A percentile compares a stretch with the other conserved stretches of the same genome.
Conservation (phyloP, 1,140 invertebrate species). For the Galleria mellonella region DNA sequence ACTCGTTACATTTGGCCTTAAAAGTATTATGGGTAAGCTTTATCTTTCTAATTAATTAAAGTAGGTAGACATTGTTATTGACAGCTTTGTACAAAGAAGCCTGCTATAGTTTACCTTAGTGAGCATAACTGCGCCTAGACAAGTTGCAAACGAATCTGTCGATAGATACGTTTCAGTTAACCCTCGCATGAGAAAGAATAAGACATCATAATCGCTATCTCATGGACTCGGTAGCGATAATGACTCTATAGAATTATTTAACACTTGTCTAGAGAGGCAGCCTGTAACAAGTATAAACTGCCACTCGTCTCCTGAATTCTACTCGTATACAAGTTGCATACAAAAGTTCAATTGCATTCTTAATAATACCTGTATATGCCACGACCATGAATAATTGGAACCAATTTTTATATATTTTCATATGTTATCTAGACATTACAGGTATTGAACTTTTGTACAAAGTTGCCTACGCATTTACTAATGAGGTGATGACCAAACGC, state of each 20-base stretch:
- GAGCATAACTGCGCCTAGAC: too few relatives aligned
- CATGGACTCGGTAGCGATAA: too few relatives aligned
- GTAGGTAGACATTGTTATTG: slow-evolving; percentile 16
- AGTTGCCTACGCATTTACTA: slow-evolving; percentile 34
- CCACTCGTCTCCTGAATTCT: slow-evolving; percentile 8
- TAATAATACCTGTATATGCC: too few relatives aligned
- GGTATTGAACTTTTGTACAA: slow-evolving; percentile 57
- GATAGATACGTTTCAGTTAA: too few relatives aligned
- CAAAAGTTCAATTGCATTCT: slow-evolving; percentile 35
- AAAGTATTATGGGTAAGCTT: slow-evolving; percentile 30
- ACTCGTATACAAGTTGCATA: slow-evolving; percentile 5
- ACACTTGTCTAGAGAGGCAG: slow-evolving; percentile 22
- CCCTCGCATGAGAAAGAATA: too few relatives aligned
- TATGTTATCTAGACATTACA: slow-evolving; percentile 5
- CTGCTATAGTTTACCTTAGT: too few relatives aligned
- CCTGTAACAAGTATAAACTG: slow-evolving; percentile 10
- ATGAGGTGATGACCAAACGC: too few relatives aligned
- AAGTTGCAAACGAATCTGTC: too few relatives aligned
- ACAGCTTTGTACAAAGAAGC: slow-evolving; percentile 60
- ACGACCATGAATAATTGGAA: too few relatives aligned
- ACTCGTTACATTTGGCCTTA: not conserved
- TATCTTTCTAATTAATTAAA: not conserved
- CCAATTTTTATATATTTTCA: too few relatives aligned
- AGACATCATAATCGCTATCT: too few relatives aligned
- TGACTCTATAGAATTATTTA: too few relatives aligned